These are phyloP conservation scores for Menura novaehollandiae DNA, from an alignment of 2,113 vertebrate genomes.

Conservation along the genomic window DNA sequence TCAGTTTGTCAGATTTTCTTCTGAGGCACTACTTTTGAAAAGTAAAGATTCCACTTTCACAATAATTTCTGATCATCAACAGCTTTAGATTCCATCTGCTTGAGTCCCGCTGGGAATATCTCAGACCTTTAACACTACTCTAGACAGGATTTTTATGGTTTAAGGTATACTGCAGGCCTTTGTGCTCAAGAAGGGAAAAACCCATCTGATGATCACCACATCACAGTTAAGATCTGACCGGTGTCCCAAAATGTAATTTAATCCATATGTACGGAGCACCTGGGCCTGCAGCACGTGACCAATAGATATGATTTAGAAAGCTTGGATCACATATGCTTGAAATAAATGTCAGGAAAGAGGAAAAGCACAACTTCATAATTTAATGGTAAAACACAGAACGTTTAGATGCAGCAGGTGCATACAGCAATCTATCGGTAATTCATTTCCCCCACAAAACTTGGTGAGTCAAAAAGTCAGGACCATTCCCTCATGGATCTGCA, in stretches of 20 bases:
- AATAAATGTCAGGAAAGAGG: slow-evolving; percentile 20
- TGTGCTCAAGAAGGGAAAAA: not conserved
- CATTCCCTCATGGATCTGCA: not conserved
- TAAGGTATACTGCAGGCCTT: not conserved
- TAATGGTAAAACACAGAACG: not conserved
- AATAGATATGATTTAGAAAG: not conserved
- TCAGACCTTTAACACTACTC: not conserved
- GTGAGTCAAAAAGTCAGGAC: not conserved
- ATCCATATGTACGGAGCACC: not conserved
- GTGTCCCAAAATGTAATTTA: not conserved
- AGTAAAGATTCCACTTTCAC: not conserved
- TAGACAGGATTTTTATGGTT: not conserved
- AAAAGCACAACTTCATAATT: slow-evolving; percentile 4
- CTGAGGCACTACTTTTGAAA: not conserved
- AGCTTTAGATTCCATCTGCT: not conserved
- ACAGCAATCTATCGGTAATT: not conserved
- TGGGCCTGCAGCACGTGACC: not conserved
- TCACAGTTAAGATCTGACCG: not conserved
- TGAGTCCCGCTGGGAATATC: not conserved
- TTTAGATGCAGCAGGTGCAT: not conserved
- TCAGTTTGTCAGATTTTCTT: not conserved
- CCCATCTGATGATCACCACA: not conserved
- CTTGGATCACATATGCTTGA: not conserved
- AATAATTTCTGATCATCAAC: not conserved
- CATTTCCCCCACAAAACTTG: not conserved